Conservation (phyloP, 2,113 vertebrate genomes). For the Dryoscopus gambensis region DNA sequence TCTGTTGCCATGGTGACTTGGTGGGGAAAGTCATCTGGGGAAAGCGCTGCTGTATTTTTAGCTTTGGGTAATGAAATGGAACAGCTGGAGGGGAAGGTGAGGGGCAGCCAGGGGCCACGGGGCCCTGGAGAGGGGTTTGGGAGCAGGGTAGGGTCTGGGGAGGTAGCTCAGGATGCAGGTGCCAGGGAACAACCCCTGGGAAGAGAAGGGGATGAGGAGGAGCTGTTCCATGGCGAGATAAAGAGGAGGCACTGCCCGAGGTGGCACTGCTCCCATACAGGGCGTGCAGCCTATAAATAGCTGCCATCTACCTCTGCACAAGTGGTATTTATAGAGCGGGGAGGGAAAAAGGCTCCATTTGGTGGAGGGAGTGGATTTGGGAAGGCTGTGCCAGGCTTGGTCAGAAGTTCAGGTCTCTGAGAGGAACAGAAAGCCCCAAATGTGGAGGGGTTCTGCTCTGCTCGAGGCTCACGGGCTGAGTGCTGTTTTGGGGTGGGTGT, state of each 20-base stretch:
- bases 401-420: background rate
- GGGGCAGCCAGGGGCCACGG: background rate
- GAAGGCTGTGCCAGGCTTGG: background rate
- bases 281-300: conserved; percentile 38
- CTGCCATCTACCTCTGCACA: conserved; percentile 13
- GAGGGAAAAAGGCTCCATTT: background rate
- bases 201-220: background rate
- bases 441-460: background rate
- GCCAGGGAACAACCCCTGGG: background rate
- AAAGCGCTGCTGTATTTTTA: conserved; percentile 53
- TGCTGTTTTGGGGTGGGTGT: background rate
- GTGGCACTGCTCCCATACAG: background rate
- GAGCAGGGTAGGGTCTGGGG: background rate
- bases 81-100: conserved; percentile 38
- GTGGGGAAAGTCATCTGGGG: conserved; percentile 20
- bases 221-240: background rate
- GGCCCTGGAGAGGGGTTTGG: accelerated
- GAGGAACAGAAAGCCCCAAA: background rate
- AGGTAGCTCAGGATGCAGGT: background rate
- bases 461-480: background rate
- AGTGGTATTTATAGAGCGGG: conserved; percentile 30
- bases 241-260: conserved; percentile 6
- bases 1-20: conserved; percentile 32
- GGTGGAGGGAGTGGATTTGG: background rate
- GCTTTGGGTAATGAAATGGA: conserved; percentile 16